Percentiles rank a stretch among this genome's conserved stretches.
phyloP scores from a whole-genome alignment of 1,140 invertebrate genomes.

The Papilio dardanus region DNA sequence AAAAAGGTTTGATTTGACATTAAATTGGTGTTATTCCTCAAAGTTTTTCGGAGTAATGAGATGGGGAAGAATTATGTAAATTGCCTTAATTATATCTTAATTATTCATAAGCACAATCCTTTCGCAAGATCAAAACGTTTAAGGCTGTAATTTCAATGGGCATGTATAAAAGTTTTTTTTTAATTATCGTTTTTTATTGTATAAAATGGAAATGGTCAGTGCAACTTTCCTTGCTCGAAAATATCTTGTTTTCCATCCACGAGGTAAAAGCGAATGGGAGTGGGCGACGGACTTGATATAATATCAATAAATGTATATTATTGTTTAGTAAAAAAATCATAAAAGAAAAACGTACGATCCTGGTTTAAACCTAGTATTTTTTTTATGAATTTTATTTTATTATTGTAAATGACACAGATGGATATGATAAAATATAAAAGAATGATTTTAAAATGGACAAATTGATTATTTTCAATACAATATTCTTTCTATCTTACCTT shows the following conservation, averaged over 20 bases:
- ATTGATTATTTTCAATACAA: neutral
- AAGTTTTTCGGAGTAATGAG: neutral
- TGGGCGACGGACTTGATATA: neutral
- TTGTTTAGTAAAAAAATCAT: neutral
- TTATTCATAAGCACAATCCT: slow-evolving; percentile 15
- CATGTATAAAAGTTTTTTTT: neutral
- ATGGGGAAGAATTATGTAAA: neutral
- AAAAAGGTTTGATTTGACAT: neutral
- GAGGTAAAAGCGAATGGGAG: slow-evolving; percentile 8
- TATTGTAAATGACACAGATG: no score
- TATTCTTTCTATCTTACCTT: neutral
- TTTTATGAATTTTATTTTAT: no score
- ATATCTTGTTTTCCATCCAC: neutral
- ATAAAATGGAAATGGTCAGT: slow-evolving; percentile 18
- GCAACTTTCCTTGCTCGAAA: neutral
- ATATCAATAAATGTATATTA: no score
- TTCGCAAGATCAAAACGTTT: slow-evolving; percentile 2
- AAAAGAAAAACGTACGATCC: neutral
- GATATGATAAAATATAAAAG: neutral
- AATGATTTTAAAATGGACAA: neutral
- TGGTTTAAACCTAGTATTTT: neutral
- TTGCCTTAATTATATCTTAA: slow-evolving; percentile 12
- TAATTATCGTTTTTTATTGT: neutral
- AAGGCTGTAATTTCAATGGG: neutral
- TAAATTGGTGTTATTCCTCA: neutral